Base-by-base conservation (phyloP, 2,888 invertebrate species). In the Melanostoma scalare region DNA sequence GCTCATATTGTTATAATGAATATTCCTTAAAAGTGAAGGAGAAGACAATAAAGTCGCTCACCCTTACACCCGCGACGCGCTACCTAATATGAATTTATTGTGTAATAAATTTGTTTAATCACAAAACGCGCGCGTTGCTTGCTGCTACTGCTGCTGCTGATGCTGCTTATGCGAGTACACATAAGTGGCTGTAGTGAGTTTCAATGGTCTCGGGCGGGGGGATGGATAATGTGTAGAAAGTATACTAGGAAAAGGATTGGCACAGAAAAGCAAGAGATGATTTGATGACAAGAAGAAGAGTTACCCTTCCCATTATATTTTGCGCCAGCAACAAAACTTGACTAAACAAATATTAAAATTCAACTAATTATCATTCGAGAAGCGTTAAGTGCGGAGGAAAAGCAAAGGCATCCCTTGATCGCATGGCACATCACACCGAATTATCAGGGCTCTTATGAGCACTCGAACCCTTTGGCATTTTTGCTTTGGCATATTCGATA, bases 91-190 rank as follows among this genome's bases (percentile, higher is more conserved):
- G 81, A 82, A 82, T 82, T 77, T 82, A 82, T 82, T 82, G 68
- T 82, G 81, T 82, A 82, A 82, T 82, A 82, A 82, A 82, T 82
- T 82, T 77, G 72, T 77, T 82, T 82, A 82, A 82, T 82, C 81
- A 82, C 81, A 82, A 77, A 82, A 82, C 77, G 72, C 77, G 72
- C 63, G 65, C 71, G 61, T 33, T 10, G 44, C 58, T 60, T 60
- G 73, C 58, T 58, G 31, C 69, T 38, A 55, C 36, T 20, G 20
- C 20, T 20, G 20, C 20, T 20, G 20, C 20, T 20, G 20, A 9
- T 38, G 36, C 48, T 55, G 52, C 71, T 80, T 76, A 80, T 80
- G 71, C 53, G 58, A 76, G 20, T 40, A 40, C 81, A 72, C 76
- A 67, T 67, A 81, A 68, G 81, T 73, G 77, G 81, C 58, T 56